These are phyloP conservation scores for Nomada ruficornis DNA, from an alignment of 2,888 invertebrate genomes.

Conservation along the genomic window DNA sequence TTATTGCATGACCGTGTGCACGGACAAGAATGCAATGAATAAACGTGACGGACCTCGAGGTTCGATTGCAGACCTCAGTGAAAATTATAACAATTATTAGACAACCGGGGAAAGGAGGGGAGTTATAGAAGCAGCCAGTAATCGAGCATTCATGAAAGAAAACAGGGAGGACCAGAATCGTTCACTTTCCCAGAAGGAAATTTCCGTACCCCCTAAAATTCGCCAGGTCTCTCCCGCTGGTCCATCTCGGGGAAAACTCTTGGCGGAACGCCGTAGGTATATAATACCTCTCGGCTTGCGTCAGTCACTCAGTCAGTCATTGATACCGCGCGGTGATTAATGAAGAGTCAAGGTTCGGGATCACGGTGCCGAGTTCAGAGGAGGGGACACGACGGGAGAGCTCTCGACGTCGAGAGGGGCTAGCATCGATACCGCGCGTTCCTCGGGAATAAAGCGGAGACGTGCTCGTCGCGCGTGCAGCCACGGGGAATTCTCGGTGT, in stretches of 20 bases:
- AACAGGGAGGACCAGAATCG: too few species aligned
- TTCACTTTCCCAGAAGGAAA: too few species aligned
- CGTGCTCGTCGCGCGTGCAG: constrained; percentile 47
- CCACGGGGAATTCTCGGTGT: constrained; percentile 26
- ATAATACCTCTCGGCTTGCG: constrained; percentile 81
- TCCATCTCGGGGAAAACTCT: constrained; percentile 60
- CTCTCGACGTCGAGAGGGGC: constrained; percentile 72
- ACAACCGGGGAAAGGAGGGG: too few species aligned
- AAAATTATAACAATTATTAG: too few species aligned
- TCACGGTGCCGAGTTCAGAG: constrained; percentile 77
- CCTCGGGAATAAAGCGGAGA: constrained; percentile 61
- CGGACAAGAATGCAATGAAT: too few species aligned
- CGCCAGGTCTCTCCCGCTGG: constrained; percentile 22
- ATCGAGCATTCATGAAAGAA: too few species aligned
- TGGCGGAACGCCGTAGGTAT: constrained; percentile 71
- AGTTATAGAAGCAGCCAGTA: too few species aligned
- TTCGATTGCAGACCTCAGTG: too few species aligned
- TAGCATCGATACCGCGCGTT: constrained; percentile 80
- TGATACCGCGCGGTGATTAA: constrained; percentile 84
- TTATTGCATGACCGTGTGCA: too few species aligned
- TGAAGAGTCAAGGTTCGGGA: constrained; percentile 84
- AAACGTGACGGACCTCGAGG: too few species aligned
- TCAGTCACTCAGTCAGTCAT: constrained; percentile 83
- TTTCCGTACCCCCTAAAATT: background rate
- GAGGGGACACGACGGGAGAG: constrained; percentile 65